These are phyloP conservation scores for Chrysogorgia sp. DNA, from an alignment of 92 coral and sea anemone species.

Conservation along the genomic window DNA sequence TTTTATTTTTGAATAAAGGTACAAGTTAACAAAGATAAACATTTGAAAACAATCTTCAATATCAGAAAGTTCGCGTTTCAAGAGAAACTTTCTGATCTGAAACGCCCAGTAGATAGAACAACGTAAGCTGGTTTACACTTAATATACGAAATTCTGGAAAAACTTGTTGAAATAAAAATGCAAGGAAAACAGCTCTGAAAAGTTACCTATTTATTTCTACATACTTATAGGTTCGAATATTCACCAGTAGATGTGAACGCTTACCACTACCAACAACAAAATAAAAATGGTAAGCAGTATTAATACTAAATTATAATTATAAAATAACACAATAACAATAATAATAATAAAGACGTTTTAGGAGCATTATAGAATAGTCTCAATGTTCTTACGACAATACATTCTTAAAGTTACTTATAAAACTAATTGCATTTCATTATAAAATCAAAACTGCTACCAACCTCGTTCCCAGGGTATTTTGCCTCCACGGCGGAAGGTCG, in stretches of 20 bases:
- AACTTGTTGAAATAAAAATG: background rate
- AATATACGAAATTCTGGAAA: background rate
- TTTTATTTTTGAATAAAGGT: constrained; percentile 1
- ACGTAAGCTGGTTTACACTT: background rate
- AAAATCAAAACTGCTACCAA: too few relatives aligned
- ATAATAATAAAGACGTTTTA: too few relatives aligned
- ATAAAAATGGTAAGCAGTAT: constrained; percentile 33
- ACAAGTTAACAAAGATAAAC: constrained; percentile 8
- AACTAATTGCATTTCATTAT: too few relatives aligned
- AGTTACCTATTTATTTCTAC: background rate
- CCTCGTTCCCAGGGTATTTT: too few relatives aligned
- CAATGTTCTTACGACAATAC: too few relatives aligned
- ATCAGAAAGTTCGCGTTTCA: constrained; percentile 6
- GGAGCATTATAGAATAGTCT: too few relatives aligned
- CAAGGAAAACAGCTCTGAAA: background rate
- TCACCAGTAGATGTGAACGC: constrained; percentile 41
- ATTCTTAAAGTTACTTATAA: too few relatives aligned
- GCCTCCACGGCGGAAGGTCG: too few relatives aligned
- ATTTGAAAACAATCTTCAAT: constrained; percentile 28
- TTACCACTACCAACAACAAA: constrained; percentile 14
- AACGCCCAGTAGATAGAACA: constrained; percentile 19
- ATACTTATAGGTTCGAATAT: background rate
- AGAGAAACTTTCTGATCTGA: constrained; percentile 2
- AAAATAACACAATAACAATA: too few relatives aligned
- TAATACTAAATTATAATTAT: too few relatives aligned